Conservation (phyloP, 1,140 invertebrate species). For the Idris sp. region DNA sequence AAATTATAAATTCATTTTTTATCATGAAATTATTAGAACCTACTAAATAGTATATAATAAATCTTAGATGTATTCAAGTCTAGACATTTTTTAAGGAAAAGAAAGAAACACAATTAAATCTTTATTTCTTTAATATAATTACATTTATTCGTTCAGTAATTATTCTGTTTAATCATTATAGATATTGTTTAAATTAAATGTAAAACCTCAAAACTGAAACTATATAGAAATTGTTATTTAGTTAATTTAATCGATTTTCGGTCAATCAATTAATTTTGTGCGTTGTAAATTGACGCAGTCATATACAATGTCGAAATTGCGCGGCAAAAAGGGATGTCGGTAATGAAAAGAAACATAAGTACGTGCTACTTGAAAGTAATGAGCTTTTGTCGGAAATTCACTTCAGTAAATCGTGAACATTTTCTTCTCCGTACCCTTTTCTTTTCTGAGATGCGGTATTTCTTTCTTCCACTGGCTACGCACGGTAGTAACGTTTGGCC, state of each 20-base stretch:
- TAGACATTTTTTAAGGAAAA: not conserved
- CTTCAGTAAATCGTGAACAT: slow-evolving; percentile 62
- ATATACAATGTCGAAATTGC: slow-evolving; percentile 55
- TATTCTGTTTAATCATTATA: no score
- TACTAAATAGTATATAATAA: no score
- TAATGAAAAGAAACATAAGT: slow-evolving; percentile 64
- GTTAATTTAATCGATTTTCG: no score
- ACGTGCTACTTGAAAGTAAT: slow-evolving; percentile 63
- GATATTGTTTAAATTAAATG: no score
- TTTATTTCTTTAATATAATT: no score
- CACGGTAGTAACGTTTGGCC: slow-evolving; percentile 56
- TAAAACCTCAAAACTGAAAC: no score
- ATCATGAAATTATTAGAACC: no score
- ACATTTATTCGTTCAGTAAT: no score
- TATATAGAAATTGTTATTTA: no score
- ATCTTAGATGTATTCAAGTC: not conserved
- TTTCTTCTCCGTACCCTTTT: slow-evolving; percentile 53
- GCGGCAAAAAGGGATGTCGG: slow-evolving; percentile 36
- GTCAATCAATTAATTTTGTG: slow-evolving; percentile 47
- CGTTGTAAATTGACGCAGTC: slow-evolving; percentile 47
- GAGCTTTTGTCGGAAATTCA: slow-evolving; percentile 64
- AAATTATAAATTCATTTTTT: no score
- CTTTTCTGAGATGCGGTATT: slow-evolving; percentile 36
- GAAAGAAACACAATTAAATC: no score
- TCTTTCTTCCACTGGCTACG: slow-evolving; percentile 45